Percentiles rank a stretch among this genome's conserved stretches.
These are phyloP conservation scores for Psettodes erumei DNA, from an alignment of 2,113 vertebrate genomes.

Conservation along the genomic window DNA sequence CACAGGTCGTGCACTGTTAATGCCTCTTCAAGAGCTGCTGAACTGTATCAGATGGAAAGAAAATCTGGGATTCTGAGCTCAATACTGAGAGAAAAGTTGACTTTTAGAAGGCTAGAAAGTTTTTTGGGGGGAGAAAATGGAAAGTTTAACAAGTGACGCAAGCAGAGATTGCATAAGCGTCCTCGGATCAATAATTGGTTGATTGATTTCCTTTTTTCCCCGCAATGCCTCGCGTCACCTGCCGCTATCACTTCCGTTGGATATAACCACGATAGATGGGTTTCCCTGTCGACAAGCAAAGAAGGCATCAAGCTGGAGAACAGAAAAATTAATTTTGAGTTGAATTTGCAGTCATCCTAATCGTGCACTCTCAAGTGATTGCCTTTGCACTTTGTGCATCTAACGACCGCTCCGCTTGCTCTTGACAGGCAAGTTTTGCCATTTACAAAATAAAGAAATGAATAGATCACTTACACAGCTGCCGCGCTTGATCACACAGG, in stretches of 20 bases:
- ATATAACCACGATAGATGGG: too few relatives aligned
- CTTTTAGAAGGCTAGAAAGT: neutral
- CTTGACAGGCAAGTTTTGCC: neutral
- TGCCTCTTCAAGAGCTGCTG: slow-evolving; percentile 15
- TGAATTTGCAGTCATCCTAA: too few relatives aligned
- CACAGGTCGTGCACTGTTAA: slow-evolving; percentile 12
- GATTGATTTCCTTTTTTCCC: neutral
- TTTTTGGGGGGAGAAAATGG: neutral
- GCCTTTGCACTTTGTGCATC: neutral
- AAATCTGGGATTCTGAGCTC: neutral
- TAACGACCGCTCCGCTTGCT: neutral
- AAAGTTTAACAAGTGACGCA: neutral
- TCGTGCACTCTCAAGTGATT: too few relatives aligned
- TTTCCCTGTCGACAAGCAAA: too few relatives aligned
- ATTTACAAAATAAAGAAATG: too few relatives aligned
- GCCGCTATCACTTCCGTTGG: neutral
- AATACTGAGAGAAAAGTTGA: neutral
- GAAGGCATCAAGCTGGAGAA: too few relatives aligned
- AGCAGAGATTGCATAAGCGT: neutral
- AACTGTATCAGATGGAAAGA: neutral
- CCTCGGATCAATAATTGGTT: neutral
- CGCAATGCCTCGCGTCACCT: neutral
- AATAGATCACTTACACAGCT: neutral
- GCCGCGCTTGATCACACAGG: neutral
- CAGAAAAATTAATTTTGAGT: too few relatives aligned